Percentiles rank a stretch among this genome's conserved stretches.
These are phyloP conservation scores for Piaya cayana DNA, from an alignment of 2,113 vertebrate species.

Conservation along the genomic window DNA sequence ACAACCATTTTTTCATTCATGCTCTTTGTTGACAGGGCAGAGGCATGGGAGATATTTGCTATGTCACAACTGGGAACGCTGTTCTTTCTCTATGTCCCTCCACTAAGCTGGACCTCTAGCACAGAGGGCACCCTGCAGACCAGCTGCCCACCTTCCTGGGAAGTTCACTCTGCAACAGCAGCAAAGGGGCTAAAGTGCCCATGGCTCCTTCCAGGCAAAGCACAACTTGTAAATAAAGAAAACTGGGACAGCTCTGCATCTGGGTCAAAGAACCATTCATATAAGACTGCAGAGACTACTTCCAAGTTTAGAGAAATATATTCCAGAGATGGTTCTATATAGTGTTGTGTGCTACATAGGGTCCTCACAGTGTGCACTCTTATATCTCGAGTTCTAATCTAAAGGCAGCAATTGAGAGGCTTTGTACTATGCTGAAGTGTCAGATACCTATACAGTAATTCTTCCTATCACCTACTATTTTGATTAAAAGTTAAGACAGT, in stretches of 20 bases:
- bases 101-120: background rate
- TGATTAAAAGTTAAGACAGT: background rate
- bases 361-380: background rate
- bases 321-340: background rate
- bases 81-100: accelerated
- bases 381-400: background rate
- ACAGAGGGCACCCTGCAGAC: background rate
- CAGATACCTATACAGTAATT: background rate
- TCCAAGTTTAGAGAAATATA: background rate
- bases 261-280: background rate
- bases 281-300: background rate
- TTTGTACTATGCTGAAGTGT: background rate
- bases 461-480: background rate
- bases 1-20: background rate
- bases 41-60: accelerated
- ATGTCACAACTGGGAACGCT: background rate
- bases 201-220: background rate
- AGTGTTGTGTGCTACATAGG: background rate
- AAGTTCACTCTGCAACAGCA: background rate
- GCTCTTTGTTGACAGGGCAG: background rate
- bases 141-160: background rate
- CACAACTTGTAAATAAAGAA: background rate
- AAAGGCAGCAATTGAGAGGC: background rate
- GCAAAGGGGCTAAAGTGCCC: background rate
- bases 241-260: accelerated